These are phyloP conservation scores for Tragelaphus scriptus DNA, from an alignment of 2,113 vertebrate species.

Conservation along the genomic window DNA sequence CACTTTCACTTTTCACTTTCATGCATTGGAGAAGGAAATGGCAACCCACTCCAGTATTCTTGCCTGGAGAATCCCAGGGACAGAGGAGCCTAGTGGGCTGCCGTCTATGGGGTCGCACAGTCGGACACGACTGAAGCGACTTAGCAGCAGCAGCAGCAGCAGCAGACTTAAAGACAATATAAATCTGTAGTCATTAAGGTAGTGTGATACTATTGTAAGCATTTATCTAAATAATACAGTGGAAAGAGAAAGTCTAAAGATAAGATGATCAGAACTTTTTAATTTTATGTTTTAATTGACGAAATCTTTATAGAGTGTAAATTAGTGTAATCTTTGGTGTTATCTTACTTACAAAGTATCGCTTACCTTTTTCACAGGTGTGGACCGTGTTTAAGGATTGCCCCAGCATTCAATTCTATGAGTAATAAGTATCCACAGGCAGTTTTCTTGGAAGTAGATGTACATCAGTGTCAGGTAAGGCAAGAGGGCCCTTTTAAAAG, in stretches of 20 bases:
- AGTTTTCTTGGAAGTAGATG: constrained; percentile 94
- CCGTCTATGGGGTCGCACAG: too few species aligned
- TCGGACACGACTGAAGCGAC: too few species aligned
- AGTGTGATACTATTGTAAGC: not conserved
- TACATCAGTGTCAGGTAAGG: constrained; percentile 94
- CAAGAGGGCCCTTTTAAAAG: not conserved
- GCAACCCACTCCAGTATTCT: too few species aligned
- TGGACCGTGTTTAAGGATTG: constrained; percentile 92
- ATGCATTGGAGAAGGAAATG: too few species aligned
- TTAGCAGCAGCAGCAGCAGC: too few species aligned
- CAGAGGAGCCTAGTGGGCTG: too few species aligned
- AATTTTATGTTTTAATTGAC: not conserved
- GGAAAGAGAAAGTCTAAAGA: not conserved
- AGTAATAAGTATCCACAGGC: constrained; percentile 95
- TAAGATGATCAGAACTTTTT: not conserved
- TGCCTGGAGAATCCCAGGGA: too few species aligned
- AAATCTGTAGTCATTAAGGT: not conserved
- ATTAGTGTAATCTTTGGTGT: not conserved
- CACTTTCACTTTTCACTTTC: too few species aligned
- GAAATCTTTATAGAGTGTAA: not conserved
- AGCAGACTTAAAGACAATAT: not conserved
- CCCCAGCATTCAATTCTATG: constrained; percentile 92
- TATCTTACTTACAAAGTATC: not conserved
- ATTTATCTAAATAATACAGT: not conserved
- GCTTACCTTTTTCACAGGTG: constrained; percentile 79